Conservation (phyloP, 2,888 invertebrate species). For the Apodemia zela region DNA sequence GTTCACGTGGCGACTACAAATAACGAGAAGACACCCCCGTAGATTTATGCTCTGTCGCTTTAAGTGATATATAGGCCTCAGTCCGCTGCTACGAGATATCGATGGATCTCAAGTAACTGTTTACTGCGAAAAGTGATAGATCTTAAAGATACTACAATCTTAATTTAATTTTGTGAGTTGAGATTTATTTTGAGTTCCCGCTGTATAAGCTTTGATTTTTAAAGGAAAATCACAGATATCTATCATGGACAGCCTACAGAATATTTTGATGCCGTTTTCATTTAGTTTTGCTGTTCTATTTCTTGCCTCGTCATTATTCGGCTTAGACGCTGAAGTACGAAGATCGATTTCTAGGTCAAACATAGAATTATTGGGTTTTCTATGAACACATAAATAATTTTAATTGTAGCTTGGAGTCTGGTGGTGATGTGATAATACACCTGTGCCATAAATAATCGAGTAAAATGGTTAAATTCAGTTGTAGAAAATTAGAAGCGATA, state of each 20-base stretch:
- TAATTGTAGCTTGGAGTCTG: too few relatives aligned
- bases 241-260: neutral
- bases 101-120: conserved; percentile 60
- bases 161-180: neutral
- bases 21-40: conserved; percentile 71
- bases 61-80: conserved; percentile 70
- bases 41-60: conserved; percentile 76
- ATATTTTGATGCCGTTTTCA: neutral
- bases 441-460: too few relatives aligned
- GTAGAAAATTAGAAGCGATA: too few relatives aligned
- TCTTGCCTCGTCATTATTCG: too few relatives aligned
- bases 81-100: conserved; percentile 48
- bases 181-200: neutral
- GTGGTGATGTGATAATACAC: too few relatives aligned
- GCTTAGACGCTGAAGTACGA: too few relatives aligned
- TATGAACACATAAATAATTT: too few relatives aligned
- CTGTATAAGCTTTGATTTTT: neutral
- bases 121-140: conserved; percentile 41
- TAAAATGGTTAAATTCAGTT: too few relatives aligned
- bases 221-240: neutral
- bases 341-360: too few relatives aligned
- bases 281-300: too few relatives aligned
- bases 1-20: conserved; percentile 78
- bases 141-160: conserved; percentile 27
- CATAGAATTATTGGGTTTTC: too few relatives aligned